A percentile compares a stretch with the other conserved stretches of the same genome.
Evolutionary conservation across 1,140 invertebrate genomes (phyloP).

Genomic region (Zaprionus africanus): DNA sequence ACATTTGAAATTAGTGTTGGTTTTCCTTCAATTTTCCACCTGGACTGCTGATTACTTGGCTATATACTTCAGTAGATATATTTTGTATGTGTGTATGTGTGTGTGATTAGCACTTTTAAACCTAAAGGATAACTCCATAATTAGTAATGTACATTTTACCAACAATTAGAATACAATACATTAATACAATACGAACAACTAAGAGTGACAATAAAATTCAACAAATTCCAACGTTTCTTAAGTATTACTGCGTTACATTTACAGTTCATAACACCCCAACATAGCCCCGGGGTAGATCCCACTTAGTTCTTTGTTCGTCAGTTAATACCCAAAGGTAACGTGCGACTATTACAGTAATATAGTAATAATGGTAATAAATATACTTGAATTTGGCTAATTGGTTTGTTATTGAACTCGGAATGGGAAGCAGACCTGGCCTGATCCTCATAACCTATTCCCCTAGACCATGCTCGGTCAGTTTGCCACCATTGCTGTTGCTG

Average conservation of each 20-base stretch:
- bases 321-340: constrained; percentile 51
- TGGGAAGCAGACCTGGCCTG: neutral
- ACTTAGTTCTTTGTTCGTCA: constrained; percentile 40
- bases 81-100: constrained; percentile 8
- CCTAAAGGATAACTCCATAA: constrained; percentile 50
- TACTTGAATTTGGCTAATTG: constrained; percentile 74
- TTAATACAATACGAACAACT: constrained; percentile 56
- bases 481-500: constrained; percentile 68
- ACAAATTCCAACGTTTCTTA: constrained; percentile 46
- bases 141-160: constrained; percentile 54
- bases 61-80: constrained; percentile 21
- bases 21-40: constrained; percentile 6
- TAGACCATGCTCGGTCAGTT: constrained; percentile 60
- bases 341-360: constrained; percentile 45
- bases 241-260: constrained; percentile 35
- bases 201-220: constrained; percentile 53
- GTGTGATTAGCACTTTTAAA: constrained; percentile 29
- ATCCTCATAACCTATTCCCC: constrained; percentile 53
- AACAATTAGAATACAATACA: constrained; percentile 58
- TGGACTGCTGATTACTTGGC: constrained; percentile 38
- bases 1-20: constrained; percentile 21
- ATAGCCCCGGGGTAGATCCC: constrained; percentile 9
- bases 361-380: constrained; percentile 55
- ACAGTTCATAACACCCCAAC: constrained; percentile 33
- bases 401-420: constrained; percentile 45